Evolutionary conservation across 2,797 vertebrate genomes (phyloP).

Genomic region (Molossus alvarezi): DNA sequence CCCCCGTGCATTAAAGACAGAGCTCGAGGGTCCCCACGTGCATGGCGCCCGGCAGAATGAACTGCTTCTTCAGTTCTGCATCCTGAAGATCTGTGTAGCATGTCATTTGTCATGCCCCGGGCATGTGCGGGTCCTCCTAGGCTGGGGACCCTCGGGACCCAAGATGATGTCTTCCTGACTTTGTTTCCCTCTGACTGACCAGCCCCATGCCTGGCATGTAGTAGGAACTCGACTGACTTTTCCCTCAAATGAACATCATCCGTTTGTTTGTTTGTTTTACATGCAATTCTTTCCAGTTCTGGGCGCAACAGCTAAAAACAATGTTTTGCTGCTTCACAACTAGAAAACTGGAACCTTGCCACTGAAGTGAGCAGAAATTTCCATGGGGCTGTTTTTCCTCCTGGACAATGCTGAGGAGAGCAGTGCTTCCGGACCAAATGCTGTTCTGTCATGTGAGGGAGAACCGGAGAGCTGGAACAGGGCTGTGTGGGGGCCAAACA

Average conservation of each 20-base stretch:
- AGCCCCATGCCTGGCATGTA: not conserved
- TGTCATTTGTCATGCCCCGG: not conserved
- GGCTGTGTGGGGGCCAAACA: not conserved
- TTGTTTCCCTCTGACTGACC: not conserved
- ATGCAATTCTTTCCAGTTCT: not conserved
- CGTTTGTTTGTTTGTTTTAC: not conserved
- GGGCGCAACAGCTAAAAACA: slow-evolving; percentile 24
- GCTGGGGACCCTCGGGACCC: no score
- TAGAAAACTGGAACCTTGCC: slow-evolving; percentile 67
- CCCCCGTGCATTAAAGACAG: not conserved
- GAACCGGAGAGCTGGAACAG: not conserved
- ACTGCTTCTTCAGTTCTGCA: not conserved
- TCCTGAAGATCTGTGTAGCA: rapidly evolving
- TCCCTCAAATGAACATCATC: not conserved
- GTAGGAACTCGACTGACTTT: not conserved
- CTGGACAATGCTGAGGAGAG: not conserved
- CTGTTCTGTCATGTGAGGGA: slow-evolving; percentile 25
- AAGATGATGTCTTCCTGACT: not conserved
- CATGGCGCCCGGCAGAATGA: rapidly evolving
- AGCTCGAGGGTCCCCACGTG: not conserved
- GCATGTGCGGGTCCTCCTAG: not conserved
- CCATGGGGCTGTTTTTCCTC: slow-evolving; percentile 59
- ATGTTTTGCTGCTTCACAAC: slow-evolving; percentile 12
- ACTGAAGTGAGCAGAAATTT: slow-evolving; percentile 69
- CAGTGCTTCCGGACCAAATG: slow-evolving; percentile 72